These are phyloP conservation scores for Sminthurides aquaticus DNA, from an alignment of 2,888 invertebrate genomes.

Conservation along the genomic window DNA sequence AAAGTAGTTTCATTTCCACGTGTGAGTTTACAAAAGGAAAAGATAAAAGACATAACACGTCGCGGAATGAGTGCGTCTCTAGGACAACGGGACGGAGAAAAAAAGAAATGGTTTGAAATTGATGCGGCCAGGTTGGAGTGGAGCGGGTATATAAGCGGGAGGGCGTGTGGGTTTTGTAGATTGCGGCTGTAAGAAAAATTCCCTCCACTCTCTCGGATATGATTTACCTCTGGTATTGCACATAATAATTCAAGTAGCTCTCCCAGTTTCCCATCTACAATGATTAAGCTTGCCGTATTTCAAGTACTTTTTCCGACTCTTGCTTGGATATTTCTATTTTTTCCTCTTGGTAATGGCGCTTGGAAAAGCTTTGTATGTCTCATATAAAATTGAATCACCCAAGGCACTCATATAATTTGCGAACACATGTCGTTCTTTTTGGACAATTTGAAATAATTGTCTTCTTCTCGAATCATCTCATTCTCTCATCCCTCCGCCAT, in stretches of 20 bases:
- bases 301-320: not conserved
- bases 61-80: too few species aligned
- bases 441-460: not conserved
- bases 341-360: not conserved
- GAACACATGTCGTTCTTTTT: not conserved
- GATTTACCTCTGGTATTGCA: not conserved
- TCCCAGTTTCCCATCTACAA: not conserved
- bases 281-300: not conserved
- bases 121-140: too few species aligned
- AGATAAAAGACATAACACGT: too few species aligned
- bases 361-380: not conserved
- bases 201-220: not conserved
- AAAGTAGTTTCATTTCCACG: too few species aligned
- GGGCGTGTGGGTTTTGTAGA: too few species aligned
- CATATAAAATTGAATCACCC: not conserved
- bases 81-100: too few species aligned
- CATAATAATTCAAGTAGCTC: not conserved
- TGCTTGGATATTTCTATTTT: not conserved
- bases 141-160: too few species aligned
- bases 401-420: not conserved
- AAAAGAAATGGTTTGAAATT: too few species aligned
- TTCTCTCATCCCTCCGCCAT: not conserved
- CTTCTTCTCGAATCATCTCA: not conserved
- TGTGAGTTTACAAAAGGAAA: too few species aligned
- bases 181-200: too few species aligned